phyloP scores from a whole-genome alignment of 2,797 vertebrate genomes.

The Podargus strigoides region DNA sequence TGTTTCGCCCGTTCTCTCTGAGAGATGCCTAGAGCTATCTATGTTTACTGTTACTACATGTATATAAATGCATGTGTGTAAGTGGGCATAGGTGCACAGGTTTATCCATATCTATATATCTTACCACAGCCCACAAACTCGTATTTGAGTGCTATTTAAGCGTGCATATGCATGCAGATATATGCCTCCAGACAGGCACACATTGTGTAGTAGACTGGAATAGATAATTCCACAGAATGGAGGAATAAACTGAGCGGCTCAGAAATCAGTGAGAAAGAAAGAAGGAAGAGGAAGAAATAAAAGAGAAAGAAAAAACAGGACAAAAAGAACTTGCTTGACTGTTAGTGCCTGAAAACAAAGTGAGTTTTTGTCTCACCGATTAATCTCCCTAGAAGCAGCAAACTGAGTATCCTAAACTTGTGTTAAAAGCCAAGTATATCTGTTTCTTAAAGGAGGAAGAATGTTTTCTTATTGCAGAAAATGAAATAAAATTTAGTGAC shows the following conservation, averaged over 20 bases:
- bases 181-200: constrained; percentile 5
- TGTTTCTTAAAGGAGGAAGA: not conserved
- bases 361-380: not conserved
- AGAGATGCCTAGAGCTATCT: constrained; percentile 12
- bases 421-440: not conserved
- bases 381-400: not conserved
- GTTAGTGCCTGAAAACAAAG: not conserved
- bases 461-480: not conserved
- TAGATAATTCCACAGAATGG: not conserved
- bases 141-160: not conserved
- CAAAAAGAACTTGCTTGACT: not conserved
- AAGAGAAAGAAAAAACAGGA: not conserved
- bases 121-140: not conserved
- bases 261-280: not conserved
- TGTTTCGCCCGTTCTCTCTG: not conserved
- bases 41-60: not conserved
- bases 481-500: not conserved
- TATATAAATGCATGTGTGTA: not conserved
- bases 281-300: not conserved
- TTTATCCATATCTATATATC: not conserved
- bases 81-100: not conserved
- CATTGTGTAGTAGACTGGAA: not conserved
- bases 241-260: not conserved
- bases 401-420: not conserved
- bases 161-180: not conserved